These are phyloP conservation scores for Prenolepis imparis DNA, from an alignment of 2,888 invertebrate species.

Conservation along the genomic window DNA sequence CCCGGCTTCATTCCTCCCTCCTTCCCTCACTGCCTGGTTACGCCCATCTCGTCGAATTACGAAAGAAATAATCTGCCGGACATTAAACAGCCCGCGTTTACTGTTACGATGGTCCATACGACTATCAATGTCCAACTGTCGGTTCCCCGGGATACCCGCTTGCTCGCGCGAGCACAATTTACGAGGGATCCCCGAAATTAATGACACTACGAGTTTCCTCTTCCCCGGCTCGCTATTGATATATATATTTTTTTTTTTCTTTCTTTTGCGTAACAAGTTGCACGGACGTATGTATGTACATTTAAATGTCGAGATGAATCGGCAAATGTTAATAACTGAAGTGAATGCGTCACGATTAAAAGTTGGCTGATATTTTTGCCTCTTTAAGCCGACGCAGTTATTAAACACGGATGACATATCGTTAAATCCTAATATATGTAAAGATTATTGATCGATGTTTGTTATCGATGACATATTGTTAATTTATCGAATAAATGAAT, in stretches of 20 bases:
- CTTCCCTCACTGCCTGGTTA: neutral
- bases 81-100: constrained; percentile 26
- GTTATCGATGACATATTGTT: neutral
- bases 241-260: too few species aligned
- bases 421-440: neutral
- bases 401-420: neutral
- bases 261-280: neutral
- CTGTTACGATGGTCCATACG: constrained; percentile 29
- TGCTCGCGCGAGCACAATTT: neutral
- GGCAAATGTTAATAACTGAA: constrained; percentile 27
- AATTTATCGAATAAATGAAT: neutral
- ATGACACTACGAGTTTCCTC: neutral
- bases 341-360: constrained; percentile 23
- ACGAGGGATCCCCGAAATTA: constrained; percentile 34
- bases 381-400: neutral
- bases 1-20: constrained; percentile 19
- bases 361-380: neutral
- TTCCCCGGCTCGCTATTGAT: neutral
- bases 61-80: neutral
- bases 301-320: neutral
- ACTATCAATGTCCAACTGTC: neutral
- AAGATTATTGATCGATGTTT: constrained; percentile 8
- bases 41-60: constrained; percentile 25
- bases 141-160: neutral
- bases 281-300: neutral